A percentile compares a stretch with the other conserved stretches of the same genome.
Conservation (phyloP, 1,140 invertebrate species). For the Eulimnadia texana region DNA sequence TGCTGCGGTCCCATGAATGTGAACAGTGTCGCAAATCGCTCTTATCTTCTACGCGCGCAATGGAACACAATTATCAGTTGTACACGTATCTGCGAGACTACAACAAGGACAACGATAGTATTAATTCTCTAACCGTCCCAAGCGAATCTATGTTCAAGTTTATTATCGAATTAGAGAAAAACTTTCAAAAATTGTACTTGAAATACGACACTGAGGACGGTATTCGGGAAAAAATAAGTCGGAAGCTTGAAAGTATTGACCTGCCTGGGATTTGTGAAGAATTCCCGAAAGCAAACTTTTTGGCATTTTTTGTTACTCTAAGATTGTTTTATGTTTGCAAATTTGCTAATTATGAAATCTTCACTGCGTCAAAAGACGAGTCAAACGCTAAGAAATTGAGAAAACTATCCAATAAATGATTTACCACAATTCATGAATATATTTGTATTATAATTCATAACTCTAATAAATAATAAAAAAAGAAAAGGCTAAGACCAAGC, state of each 20-base stretch:
- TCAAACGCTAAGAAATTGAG: background rate
- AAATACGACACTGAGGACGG: too few species aligned
- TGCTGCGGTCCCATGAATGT: background rate
- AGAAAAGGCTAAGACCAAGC: too few species aligned
- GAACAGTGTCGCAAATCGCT: background rate
- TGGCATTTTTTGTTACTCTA: background rate
- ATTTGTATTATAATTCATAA: too few species aligned
- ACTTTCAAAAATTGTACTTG: too few species aligned
- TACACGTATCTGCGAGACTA: background rate
- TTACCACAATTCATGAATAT: too few species aligned
- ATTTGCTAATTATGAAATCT: background rate
- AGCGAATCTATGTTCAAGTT: background rate
- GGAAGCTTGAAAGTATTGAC: background rate
- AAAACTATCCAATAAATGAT: background rate
- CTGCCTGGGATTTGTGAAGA: background rate
- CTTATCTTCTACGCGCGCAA: background rate
- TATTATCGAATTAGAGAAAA: background rate
- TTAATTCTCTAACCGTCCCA: background rate
- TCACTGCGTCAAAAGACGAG: background rate
- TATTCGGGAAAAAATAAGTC: too few species aligned
- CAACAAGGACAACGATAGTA: background rate
- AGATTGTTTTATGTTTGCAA: background rate
- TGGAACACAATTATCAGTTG: background rate
- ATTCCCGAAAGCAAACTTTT: background rate
- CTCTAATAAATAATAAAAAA: too few species aligned